Evolutionary conservation across 1,140 invertebrate species (phyloP).

Genomic region (Muscidifurax raptorellus): DNA sequence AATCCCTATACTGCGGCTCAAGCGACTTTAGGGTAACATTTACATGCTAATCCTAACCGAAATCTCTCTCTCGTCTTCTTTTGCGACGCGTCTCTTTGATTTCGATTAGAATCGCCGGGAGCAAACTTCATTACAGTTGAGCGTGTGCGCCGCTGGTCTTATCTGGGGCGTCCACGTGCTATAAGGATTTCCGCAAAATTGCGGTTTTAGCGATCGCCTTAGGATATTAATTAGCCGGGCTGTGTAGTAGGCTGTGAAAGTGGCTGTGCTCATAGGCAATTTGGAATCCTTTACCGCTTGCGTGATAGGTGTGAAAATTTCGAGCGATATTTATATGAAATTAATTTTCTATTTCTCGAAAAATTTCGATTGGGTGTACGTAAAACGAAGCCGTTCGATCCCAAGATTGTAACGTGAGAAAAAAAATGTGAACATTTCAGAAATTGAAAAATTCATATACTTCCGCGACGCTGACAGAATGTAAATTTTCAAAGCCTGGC

Average conservation of each 20-base stretch:
- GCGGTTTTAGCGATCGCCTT: not conserved
- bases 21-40: conserved; percentile 8
- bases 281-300: not conserved
- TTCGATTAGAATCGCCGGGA: conserved; percentile 4
- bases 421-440: not conserved
- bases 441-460: not conserved
- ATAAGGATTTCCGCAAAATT: not conserved
- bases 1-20: not conserved
- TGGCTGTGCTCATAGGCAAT: not conserved
- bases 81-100: conserved; percentile 21
- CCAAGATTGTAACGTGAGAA: not conserved
- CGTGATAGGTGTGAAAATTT: not conserved
- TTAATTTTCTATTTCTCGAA: no score
- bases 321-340: not conserved
- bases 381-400: no score
- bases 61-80: conserved; percentile 23
- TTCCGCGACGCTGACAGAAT: not conserved
- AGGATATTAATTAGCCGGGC: not conserved
- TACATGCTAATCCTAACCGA: conserved; percentile 26
- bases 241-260: not conserved
- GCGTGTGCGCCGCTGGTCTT: not conserved
- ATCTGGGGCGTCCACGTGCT: not conserved
- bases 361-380: no score
- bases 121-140: not conserved
- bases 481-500: not conserved